Conservation (phyloP, 2,888 invertebrate species). For the Latheticus oryzae region DNA sequence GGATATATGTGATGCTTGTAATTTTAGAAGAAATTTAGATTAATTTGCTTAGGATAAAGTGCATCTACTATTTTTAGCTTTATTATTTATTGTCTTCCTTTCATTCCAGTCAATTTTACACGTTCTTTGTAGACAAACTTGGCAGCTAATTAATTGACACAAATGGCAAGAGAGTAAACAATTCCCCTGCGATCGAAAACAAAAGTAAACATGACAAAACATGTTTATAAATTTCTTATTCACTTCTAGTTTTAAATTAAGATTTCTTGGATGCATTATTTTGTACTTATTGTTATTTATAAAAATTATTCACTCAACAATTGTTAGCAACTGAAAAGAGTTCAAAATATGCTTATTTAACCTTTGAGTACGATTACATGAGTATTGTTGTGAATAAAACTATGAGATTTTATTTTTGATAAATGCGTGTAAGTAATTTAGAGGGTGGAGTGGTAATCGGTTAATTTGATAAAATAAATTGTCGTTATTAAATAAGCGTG, state of each 20-base stretch:
- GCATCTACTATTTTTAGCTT: no score
- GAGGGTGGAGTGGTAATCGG: conserved; percentile 12
- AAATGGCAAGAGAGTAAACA: conserved; percentile 14
- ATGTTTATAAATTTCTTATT: no score
- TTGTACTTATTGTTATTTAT: no score
- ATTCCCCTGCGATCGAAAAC: conserved; percentile 5
- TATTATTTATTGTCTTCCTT: conserved; percentile 7
- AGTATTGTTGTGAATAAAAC: background rate
- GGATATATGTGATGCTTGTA: conserved; percentile 1
- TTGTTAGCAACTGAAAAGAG: no score
- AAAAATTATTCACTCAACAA: no score
- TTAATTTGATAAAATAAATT: conserved; percentile 27
- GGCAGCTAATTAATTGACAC: conserved; percentile 6
- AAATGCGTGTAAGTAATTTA: conserved; percentile 13
- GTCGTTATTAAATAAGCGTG: conserved; percentile 35
- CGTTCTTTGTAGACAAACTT: background rate
- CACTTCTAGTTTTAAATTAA: no score
- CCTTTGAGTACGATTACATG: no score
- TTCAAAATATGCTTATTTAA: no score
- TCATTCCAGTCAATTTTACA: no score
- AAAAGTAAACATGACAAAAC: no score
- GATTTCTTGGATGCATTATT: no score
- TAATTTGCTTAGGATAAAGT: no score
- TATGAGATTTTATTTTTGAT: conserved; percentile 5
- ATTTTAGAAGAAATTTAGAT: background rate